Evolutionary conservation across 2,113 vertebrate genomes (phyloP).

Genomic region (Circaetus gallicus): DNA sequence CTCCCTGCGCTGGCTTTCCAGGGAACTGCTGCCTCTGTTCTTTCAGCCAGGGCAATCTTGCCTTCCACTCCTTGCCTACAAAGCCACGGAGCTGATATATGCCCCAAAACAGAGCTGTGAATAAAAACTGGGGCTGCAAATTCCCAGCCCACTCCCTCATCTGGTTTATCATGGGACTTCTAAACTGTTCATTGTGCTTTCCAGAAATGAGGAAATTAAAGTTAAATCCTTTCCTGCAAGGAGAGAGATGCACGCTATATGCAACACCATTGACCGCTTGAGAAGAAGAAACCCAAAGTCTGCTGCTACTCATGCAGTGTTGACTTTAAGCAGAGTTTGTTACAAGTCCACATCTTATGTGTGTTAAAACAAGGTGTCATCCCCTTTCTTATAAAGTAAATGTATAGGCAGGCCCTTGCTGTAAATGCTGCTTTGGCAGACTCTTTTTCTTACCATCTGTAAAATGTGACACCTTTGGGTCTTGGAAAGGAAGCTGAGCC

Average conservation of each 20-base stretch:
- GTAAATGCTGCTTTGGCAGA: neutral
- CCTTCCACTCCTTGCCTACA: neutral
- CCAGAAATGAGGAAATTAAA: neutral
- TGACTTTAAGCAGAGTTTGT: neutral
- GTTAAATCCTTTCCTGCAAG: neutral
- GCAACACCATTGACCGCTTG: neutral
- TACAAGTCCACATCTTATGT: neutral
- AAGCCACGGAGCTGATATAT: rapidly evolving
- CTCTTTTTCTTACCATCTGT: neutral
- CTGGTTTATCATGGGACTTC: neutral
- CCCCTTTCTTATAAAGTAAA: neutral
- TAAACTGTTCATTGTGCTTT: neutral
- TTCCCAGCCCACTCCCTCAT: neutral
- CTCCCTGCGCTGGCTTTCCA: neutral
- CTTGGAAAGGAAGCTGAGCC: neutral
- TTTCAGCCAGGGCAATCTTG: neutral
- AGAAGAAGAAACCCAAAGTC: neutral
- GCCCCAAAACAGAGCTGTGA: neutral
- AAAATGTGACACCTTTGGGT: neutral
- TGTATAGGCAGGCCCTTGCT: neutral
- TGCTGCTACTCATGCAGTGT: neutral
- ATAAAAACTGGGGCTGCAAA: neutral
- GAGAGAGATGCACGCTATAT: neutral
- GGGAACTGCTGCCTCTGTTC: neutral
- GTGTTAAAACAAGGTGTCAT: neutral